Conservation (phyloP, 2,888 invertebrate genomes). For the Coleophora deauratella region DNA sequence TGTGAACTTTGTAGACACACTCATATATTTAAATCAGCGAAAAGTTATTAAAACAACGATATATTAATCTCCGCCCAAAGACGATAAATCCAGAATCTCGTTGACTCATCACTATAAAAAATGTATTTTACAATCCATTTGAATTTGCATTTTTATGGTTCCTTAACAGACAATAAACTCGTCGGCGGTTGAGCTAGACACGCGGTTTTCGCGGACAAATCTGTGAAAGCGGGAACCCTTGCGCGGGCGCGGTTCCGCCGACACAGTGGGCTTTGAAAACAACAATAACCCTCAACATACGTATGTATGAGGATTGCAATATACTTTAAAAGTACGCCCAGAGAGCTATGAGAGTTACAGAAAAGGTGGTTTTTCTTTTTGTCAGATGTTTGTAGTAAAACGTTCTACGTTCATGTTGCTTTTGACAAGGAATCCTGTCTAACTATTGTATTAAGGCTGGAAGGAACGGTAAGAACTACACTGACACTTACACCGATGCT, state of each 20-base stretch:
- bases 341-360: constrained; percentile 31
- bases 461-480: too few species aligned
- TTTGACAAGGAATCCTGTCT: too few species aligned
- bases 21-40: neutral
- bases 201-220: constrained; percentile 48
- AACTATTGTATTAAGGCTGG: too few species aligned
- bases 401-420: too few species aligned
- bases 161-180: constrained; percentile 59
- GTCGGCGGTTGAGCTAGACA: constrained; percentile 43
- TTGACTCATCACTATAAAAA: constrained; percentile 35
- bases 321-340: constrained; percentile 54
- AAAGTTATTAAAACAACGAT: neutral
- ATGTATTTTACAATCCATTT: constrained; percentile 31
- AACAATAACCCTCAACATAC: constrained; percentile 61
- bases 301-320: constrained; percentile 62
- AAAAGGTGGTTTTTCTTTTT: constrained; percentile 4
- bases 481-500: too few species aligned
- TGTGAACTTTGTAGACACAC: constrained; percentile 2
- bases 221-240: constrained; percentile 46
- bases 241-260: constrained; percentile 36
- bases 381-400: too few species aligned
- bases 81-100: neutral
- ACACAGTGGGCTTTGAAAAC: constrained; percentile 57
- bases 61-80: constrained; percentile 1
- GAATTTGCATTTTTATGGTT: constrained; percentile 65